Conservation (phyloP, 1,140 invertebrate species). For the Vollenhovia emeryi region DNA sequence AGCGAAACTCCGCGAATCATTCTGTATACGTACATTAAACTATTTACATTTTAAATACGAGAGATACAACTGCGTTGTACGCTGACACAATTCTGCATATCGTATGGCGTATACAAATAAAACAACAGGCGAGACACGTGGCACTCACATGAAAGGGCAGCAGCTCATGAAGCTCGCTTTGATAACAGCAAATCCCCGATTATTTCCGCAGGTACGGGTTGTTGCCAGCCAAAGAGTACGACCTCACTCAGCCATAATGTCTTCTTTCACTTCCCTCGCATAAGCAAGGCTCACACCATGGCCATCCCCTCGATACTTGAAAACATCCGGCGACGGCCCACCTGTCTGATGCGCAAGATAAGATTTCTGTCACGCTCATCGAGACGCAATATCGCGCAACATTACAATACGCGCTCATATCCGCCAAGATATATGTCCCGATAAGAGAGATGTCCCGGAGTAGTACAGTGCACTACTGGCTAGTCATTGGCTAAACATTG, state of each 20-base stretch:
- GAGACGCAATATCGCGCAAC: background rate
- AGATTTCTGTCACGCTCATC: conserved; percentile 6
- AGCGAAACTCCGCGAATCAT: no score
- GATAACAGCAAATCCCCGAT: conserved; percentile 54
- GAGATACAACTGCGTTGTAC: no score
- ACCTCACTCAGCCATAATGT: conserved; percentile 43
- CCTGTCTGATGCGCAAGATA: conserved; percentile 5
- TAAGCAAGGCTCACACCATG: conserved; percentile 19
- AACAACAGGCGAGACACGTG: background rate
- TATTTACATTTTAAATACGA: no score
- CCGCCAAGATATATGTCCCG: background rate
- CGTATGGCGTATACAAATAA: background rate
- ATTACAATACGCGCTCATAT: background rate
- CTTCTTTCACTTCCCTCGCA: background rate
- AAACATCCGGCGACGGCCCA: background rate
- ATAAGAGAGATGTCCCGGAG: no score
- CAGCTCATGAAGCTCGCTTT: conserved; percentile 81
- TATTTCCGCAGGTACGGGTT: conserved; percentile 35
- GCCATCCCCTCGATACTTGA: background rate
- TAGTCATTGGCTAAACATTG: no score
- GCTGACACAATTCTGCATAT: no score
- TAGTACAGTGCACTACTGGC: no score
- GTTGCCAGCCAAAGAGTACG: conserved; percentile 17
- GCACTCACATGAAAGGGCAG: conserved; percentile 84
- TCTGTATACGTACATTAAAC: no score